A percentile compares a stretch with the other conserved stretches of the same genome.
Evolutionary conservation across 1,140 invertebrate genomes (phyloP).

Genomic region (Drosophila watanabei): DNA sequence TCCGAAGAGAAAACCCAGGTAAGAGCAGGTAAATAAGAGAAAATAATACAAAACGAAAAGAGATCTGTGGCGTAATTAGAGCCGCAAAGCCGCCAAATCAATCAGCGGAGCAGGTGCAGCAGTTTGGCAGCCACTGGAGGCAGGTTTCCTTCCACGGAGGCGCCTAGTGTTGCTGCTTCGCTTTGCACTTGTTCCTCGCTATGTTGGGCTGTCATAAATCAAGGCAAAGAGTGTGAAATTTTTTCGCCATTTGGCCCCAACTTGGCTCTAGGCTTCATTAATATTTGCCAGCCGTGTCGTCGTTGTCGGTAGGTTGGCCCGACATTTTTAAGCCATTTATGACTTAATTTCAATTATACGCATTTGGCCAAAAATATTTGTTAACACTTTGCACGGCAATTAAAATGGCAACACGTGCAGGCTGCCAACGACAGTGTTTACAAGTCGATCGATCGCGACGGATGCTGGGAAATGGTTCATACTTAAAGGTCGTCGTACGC

Average conservation of each 20-base stretch:
- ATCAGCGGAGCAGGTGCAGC: slow-evolving; percentile 70
- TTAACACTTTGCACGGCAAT: slow-evolving; percentile 73
- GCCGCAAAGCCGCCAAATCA: slow-evolving; percentile 47
- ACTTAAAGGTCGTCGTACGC: slow-evolving; percentile 17
- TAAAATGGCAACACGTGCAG: slow-evolving; percentile 79
- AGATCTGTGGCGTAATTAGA: slow-evolving; percentile 31
- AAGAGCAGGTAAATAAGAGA: slow-evolving; percentile 39
- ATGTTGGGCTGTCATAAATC: slow-evolving; percentile 68
- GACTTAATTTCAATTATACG: slow-evolving; percentile 81
- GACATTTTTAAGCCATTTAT: slow-evolving; percentile 78
- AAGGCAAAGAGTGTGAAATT: slow-evolving; percentile 76
- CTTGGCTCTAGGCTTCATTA: slow-evolving; percentile 49
- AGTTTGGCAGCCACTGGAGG: slow-evolving; percentile 60
- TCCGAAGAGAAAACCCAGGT: not conserved
- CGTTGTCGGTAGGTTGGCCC: slow-evolving; percentile 43
- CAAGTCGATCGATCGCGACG: not conserved
- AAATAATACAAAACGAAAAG: not conserved
- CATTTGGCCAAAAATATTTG: slow-evolving; percentile 81
- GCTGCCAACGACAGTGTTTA: slow-evolving; percentile 19
- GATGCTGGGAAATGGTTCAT: slow-evolving; percentile 39
- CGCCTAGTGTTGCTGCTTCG: not conserved
- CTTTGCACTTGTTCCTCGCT: slow-evolving; percentile 27
- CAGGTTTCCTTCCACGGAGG: slow-evolving; percentile 68
- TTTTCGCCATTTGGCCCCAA: slow-evolving; percentile 62
- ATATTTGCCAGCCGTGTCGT: slow-evolving; percentile 45